These are phyloP conservation scores for Xenus cinereus DNA, from an alignment of 2,113 vertebrate species.

Conservation along the genomic window DNA sequence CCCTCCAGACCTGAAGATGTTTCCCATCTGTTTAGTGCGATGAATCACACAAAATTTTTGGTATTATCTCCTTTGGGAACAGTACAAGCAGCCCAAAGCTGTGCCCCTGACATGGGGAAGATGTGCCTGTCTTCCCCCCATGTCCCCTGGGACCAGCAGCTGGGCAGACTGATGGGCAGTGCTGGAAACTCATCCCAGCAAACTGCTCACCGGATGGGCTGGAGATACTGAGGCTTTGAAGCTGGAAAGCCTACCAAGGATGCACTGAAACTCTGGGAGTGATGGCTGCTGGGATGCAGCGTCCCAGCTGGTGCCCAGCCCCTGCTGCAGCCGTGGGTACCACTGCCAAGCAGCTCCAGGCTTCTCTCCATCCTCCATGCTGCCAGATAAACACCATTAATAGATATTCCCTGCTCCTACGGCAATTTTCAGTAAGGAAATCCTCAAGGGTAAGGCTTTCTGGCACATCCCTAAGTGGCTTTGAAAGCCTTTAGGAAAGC, in stretches of 20 bases:
- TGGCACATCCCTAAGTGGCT: neutral
- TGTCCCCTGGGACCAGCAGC: neutral
- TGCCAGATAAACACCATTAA: neutral
- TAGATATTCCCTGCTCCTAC: neutral
- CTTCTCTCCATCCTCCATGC: neutral
- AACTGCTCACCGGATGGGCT: fast-evolving
- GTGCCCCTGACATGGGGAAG: fast-evolving
- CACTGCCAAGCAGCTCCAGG: neutral
- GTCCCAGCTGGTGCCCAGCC: fast-evolving
- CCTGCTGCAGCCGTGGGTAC: neutral
- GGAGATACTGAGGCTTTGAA: neutral
- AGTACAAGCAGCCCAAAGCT: neutral
- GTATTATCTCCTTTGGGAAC: neutral
- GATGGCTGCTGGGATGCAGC: neutral
- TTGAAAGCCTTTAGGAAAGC: neutral
- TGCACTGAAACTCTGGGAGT: neutral
- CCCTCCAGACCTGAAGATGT: neutral
- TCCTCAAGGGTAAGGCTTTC: neutral
- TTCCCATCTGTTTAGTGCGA: neutral
- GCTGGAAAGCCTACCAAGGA: neutral
- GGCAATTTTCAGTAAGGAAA: neutral
- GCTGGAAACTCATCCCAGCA: neutral
- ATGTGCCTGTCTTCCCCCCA: neutral
- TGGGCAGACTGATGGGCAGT: fast-evolving
- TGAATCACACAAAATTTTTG: neutral